These are phyloP conservation scores for Rotaria socialis DNA, from an alignment of 2,888 invertebrate species.

Conservation along the genomic window DNA sequence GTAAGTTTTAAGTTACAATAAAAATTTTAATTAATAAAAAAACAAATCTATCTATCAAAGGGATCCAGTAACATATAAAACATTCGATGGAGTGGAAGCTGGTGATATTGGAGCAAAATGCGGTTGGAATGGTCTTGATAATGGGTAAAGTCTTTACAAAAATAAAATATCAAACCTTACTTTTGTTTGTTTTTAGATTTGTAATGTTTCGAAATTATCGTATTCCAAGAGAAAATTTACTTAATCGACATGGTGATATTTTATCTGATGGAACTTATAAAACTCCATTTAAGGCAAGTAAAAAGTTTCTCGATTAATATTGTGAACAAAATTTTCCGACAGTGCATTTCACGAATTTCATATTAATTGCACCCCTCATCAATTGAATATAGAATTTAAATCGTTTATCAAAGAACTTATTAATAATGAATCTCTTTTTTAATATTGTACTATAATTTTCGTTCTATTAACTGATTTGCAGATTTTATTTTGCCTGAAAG, in stretches of 20 bases:
- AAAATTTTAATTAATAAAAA: not conserved
- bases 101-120: slow-evolving; percentile 89
- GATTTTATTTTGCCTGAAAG: too few relatives aligned
- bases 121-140: slow-evolving; percentile 84
- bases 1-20: slow-evolving; percentile 51
- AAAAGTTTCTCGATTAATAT: too few relatives aligned
- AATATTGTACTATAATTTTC: too few relatives aligned
- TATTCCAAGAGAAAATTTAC: slow-evolving; percentile 76
- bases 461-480: too few relatives aligned
- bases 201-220: slow-evolving; percentile 79
- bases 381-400: too few relatives aligned
- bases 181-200: slow-evolving; percentile 65
- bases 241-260: slow-evolving; percentile 84
- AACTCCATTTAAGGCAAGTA: slow-evolving; percentile 70
- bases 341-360: too few relatives aligned
- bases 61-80: slow-evolving; percentile 51
- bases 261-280: slow-evolving; percentile 79
- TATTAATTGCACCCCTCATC: too few relatives aligned
- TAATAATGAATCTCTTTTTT: too few relatives aligned
- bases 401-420: too few relatives aligned
- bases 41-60: slow-evolving; percentile 44
- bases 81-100: slow-evolving; percentile 71
- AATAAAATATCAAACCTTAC: too few relatives aligned
- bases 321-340: too few relatives aligned
- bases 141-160: slow-evolving; percentile 69